phyloP scores from a whole-genome alignment of 2,888 invertebrate genomes.

The Tenthredo scrophulariae region DNA sequence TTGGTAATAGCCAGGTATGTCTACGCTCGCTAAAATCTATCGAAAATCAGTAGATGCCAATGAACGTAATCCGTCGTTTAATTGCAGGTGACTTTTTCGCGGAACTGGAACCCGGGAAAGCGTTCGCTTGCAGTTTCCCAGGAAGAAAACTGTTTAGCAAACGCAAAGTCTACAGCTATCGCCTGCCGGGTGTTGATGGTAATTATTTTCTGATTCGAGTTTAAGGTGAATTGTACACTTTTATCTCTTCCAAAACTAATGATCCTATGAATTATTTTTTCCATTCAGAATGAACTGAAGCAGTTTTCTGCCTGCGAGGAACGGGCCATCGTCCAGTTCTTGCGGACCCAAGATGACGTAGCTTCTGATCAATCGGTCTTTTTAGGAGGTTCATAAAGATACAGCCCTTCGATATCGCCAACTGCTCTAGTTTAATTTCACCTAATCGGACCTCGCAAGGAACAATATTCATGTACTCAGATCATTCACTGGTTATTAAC shows the following conservation, averaged over 20 bases:
- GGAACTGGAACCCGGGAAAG: constrained; percentile 49
- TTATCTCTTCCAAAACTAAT: background rate
- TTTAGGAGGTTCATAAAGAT: constrained; percentile 43
- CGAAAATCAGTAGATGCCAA: background rate
- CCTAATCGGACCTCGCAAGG: background rate
- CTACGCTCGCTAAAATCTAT: background rate
- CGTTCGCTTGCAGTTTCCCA: background rate
- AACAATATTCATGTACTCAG: constrained; percentile 20
- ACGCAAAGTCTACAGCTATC: constrained; percentile 33
- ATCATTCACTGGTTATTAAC: background rate
- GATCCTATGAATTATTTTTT: background rate
- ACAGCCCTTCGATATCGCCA: background rate
- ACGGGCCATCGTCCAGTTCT: constrained; percentile 26
- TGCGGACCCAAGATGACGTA: constrained; percentile 34
- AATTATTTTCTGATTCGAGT: background rate
- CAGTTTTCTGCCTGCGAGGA: constrained; percentile 44
- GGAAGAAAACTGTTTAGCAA: constrained; percentile 30
- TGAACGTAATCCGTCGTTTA: background rate
- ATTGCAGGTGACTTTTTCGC: constrained; percentile 48
- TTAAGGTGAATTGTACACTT: background rate
- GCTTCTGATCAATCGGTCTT: constrained; percentile 25
- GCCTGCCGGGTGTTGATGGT: constrained; percentile 39
- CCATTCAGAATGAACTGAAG: constrained; percentile 41
- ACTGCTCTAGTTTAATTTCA: background rate
- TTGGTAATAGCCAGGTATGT: constrained; percentile 17